Evolutionary conservation across 2,113 vertebrate genomes (phyloP), one percentile per base, ranked within the genome.

Genomic region (Tamias sibiricus): DNA sequence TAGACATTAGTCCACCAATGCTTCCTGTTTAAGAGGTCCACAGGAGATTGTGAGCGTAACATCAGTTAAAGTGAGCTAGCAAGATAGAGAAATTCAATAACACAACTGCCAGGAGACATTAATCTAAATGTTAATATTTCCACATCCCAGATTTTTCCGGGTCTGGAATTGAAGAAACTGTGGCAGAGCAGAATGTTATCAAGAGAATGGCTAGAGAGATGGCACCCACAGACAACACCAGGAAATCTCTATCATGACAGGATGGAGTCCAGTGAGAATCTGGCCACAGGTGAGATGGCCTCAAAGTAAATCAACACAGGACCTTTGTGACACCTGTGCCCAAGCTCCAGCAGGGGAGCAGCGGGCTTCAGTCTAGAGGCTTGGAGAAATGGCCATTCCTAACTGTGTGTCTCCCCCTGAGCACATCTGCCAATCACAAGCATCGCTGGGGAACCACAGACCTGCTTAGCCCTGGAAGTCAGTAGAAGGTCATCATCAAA

Each of bases 81-180:
- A 62, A 84, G 54, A 95, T 62, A 88, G 74, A 83, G 64, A 95
- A 95, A 91, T 93, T 83, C 83, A 96, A 89, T 95, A 96, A 83
- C 90, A 42, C n/a, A 64, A 75, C 47, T 83, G 69, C 83, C 94
- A 66, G 47, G 69, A 96, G 83, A 97, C 95, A 95, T 93, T 88
- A 87, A 95, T 97, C 96, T 97, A 94, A 97, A 96, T 95, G 90
- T 93, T 97, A 97, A 93, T 96, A 86, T 40, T 93, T 91, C 83
- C 57, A 83, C 64, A 91, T 54, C 52, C 66, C 47, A 86, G 93
- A 91, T 24, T 93, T 62, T 54, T 47, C 37, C 79, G 83, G 79
- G 72, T 72, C 82, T 93, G 49, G 17, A 35, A 86, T 52, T 81
- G 83, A 89, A 93, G 79, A 64, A 47, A 68, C 35, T 44, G 20